A percentile compares a stretch with the other conserved stretches of the same genome.
These are phyloP conservation scores for Aphis craccivora DNA, from an alignment of 1,140 invertebrate genomes.

Conservation along the genomic window DNA sequence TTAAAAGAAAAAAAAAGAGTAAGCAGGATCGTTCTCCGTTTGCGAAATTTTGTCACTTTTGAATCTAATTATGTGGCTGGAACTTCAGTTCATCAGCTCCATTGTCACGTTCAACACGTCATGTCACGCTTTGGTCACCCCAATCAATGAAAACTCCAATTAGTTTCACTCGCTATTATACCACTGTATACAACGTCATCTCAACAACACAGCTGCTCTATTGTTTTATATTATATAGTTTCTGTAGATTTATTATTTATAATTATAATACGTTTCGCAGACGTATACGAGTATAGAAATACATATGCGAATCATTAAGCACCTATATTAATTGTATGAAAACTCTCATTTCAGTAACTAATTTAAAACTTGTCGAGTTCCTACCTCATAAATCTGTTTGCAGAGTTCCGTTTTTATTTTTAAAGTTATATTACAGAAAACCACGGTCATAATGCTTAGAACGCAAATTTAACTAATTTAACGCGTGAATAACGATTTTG, in stretches of 20 bases:
- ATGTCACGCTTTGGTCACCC: not conserved
- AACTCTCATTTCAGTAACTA: not conserved
- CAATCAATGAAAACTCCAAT: not conserved
- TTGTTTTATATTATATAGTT: not conserved
- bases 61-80: not conserved
- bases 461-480: not conserved
- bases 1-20: not conserved
- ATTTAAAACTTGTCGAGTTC: not conserved
- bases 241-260: not conserved
- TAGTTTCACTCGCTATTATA: not conserved
- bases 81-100: not conserved
- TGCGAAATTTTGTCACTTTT: not conserved
- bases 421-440: not conserved
- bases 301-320: too few species aligned
- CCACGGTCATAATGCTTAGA: not conserved
- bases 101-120: not conserved
- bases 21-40: not conserved
- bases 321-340: too few species aligned
- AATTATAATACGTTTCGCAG: not conserved
- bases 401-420: not conserved
- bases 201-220: not conserved
- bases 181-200: not conserved
- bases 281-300: not conserved
- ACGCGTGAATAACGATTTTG: not conserved
- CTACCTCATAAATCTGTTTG: not conserved